A percentile compares a stretch with the other conserved stretches of the same genome.
phyloP scores from a whole-genome alignment of 53 echinoderm and acorn worm genomes.

The Mesocentrotus franciscanus region DNA sequence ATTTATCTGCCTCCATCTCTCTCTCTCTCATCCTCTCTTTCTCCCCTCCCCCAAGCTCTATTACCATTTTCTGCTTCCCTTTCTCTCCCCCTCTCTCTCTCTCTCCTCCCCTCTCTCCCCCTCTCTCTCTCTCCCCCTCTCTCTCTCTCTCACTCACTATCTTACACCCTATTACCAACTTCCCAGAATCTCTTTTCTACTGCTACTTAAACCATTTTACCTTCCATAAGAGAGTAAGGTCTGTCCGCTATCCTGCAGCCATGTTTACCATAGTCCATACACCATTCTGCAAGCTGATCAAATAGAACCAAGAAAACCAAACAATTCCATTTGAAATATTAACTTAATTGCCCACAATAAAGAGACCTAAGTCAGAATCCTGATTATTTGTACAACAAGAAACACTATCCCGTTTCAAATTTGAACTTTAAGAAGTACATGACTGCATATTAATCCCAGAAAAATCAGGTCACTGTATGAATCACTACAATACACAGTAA shows the following conservation, averaged over 20 bases:
- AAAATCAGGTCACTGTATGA: neutral
- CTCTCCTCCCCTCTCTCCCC: neutral
- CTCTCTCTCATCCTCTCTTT: neutral
- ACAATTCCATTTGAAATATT: neutral
- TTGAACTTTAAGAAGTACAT: neutral
- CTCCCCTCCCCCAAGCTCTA: neutral
- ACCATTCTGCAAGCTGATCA: constrained; percentile 93
- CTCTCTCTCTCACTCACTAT: neutral
- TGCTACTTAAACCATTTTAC: constrained; percentile 54
- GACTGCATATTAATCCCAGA: neutral
- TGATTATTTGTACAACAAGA: neutral
- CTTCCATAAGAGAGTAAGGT: constrained; percentile 95
- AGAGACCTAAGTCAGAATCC: neutral
- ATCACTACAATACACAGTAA: neutral
- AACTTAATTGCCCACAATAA: neutral
- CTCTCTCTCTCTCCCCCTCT: no score
- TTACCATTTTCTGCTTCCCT: no score
- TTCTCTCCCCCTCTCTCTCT: neutral
- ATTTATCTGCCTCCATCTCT: neutral
- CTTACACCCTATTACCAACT: neutral
- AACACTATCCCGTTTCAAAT: neutral
- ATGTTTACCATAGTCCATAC: constrained; percentile 91
- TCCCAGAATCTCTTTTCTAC: neutral
- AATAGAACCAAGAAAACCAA: neutral
- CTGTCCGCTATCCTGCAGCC: constrained; percentile 86